These are phyloP conservation scores for Coboldia fuscipes DNA, from an alignment of 1,140 invertebrate species.

Conservation along the genomic window DNA sequence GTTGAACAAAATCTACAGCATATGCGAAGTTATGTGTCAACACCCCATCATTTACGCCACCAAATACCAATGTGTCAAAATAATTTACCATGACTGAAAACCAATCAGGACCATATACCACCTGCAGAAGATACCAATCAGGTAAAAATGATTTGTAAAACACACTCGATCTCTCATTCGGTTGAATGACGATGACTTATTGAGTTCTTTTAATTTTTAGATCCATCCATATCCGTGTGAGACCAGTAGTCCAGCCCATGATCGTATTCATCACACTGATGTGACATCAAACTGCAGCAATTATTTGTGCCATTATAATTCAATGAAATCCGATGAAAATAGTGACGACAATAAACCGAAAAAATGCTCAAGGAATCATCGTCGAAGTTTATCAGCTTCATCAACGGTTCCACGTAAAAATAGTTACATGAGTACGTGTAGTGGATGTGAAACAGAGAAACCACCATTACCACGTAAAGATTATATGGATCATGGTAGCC, in stretches of 20 bases:
- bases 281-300: conserved; percentile 6
- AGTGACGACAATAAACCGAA: no score
- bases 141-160: conserved; percentile 15
- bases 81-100: conserved; percentile 24
- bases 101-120: conserved; percentile 9
- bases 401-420: no score
- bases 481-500: no score
- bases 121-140: conserved; percentile 20
- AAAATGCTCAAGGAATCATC: no score
- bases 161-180: conserved; percentile 4
- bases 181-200: background rate
- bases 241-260: background rate
- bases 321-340: no score
- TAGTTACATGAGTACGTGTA: no score
- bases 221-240: conserved; percentile 5
- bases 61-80: conserved; percentile 22
- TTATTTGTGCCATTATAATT: no score
- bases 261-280: conserved; percentile 2
- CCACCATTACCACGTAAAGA: no score
- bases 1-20: conserved; percentile 26
- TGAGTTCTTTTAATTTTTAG: conserved; percentile 5
- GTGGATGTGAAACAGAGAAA: no score
- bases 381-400: no score
- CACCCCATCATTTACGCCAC: conserved; percentile 24
- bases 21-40: conserved; percentile 22